These are phyloP conservation scores for Somateria mollissima DNA, from an alignment of 2,797 vertebrate genomes.

Conservation along the genomic window DNA sequence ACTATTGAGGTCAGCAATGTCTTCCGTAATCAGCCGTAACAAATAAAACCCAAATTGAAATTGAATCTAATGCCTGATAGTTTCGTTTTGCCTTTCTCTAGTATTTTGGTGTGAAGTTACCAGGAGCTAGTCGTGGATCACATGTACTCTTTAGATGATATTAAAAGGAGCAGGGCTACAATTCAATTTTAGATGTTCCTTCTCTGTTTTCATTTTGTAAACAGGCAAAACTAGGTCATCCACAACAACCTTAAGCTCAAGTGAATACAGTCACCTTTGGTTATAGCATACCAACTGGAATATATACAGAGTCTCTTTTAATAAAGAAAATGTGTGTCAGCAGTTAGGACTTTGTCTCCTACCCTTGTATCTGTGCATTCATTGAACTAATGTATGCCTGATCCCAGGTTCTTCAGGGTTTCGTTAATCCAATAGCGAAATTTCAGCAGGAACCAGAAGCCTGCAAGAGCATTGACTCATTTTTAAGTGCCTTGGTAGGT, in stretches of 20 bases:
- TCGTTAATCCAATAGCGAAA: background rate
- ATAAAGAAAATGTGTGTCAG: background rate
- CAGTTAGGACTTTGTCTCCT: background rate
- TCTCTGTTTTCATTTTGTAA: conserved; percentile 21
- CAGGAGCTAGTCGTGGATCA: background rate
- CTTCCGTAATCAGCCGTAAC: background rate
- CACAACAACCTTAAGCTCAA: conserved; percentile 10
- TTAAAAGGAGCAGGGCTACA: background rate
- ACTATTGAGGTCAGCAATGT: background rate
- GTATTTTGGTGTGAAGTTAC: background rate
- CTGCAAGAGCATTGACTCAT: background rate
- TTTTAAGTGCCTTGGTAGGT: background rate
- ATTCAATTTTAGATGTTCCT: background rate
- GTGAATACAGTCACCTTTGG: background rate
- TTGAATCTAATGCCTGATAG: background rate
- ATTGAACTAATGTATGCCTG: background rate
- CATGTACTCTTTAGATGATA: background rate
- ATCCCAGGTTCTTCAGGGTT: background rate
- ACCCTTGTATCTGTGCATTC: background rate
- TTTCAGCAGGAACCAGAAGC: background rate
- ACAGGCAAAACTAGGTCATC: conserved; percentile 30
- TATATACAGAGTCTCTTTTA: background rate
- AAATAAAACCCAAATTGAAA: background rate
- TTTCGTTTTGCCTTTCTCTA: conserved; percentile 1
- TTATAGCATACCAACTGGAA: background rate